Evolutionary conservation across 2,888 invertebrate species (phyloP).

Genomic region (Cephalotes varians): DNA sequence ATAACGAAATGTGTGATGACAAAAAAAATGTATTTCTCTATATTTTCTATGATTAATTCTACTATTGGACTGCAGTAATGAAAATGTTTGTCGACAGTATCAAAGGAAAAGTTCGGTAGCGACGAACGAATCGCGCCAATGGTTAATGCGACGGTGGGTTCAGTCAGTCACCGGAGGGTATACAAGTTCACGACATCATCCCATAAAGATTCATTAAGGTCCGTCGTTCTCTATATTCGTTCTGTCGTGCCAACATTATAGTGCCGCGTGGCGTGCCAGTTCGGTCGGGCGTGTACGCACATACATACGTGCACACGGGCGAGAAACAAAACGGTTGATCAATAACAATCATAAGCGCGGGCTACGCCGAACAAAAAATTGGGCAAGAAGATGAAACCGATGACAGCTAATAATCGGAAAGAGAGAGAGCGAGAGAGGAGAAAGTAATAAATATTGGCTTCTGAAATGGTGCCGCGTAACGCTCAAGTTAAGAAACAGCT

Average conservation of each 20-base stretch:
- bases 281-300: slow-evolving; percentile 60
- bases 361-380: slow-evolving; percentile 58
- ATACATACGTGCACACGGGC: slow-evolving; percentile 50
- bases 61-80: slow-evolving; percentile 7
- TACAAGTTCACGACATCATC: slow-evolving; percentile 86
- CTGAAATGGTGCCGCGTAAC: slow-evolving; percentile 62
- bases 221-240: slow-evolving; percentile 82
- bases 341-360: slow-evolving; percentile 82
- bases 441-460: slow-evolving; percentile 64
- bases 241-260: slow-evolving; percentile 84
- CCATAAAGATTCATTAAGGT: slow-evolving; percentile 86
- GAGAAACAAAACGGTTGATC: slow-evolving; percentile 82
- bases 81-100: slow-evolving; percentile 50
- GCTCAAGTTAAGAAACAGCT: slow-evolving; percentile 45
- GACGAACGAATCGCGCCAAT: slow-evolving; percentile 77
- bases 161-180: slow-evolving; percentile 85
- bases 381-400: slow-evolving; percentile 28
- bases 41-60: background rate
- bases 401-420: slow-evolving; percentile 44
- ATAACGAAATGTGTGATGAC: background rate
- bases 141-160: slow-evolving; percentile 80
- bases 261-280: slow-evolving; percentile 76
- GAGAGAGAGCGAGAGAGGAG: background rate
- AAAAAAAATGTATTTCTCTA: background rate
- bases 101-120: slow-evolving; percentile 50